Evolutionary conservation across 2,797 vertebrate genomes (phyloP), one percentile per base, ranked within the genome.

Genomic region (Borostomias antarcticus): DNA sequence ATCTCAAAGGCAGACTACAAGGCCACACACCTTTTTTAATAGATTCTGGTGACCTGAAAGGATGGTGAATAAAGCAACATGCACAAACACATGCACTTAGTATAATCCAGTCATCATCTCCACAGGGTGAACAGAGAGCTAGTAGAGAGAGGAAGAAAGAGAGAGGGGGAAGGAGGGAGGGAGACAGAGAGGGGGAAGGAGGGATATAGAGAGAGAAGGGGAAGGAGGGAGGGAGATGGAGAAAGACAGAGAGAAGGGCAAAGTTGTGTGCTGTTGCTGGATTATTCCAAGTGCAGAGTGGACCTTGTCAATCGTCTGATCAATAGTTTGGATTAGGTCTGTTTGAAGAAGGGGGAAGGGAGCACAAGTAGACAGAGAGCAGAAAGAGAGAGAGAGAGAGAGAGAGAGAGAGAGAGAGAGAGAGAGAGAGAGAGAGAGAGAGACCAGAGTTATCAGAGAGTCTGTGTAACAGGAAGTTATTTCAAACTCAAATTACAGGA

Each of bases 161-260:
- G 21, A 51, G 61, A 75, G 69, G 62, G 62, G 66, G 78, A 74
- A 84, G 6, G 25, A 54, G 52, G 17, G 54, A 57, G n/a, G 7
- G 54, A 57, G 54, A 33, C 13, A 57, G 29, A 26, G 25, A 47
- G 23, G n/a, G 25, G 15, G 37, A 43, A 19, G 13, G 15, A 26
- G 11, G 10, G 59, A 62, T 15, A 54, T 15, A 48, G n/a, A 48
- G 45, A 48, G 17, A 48, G 45, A 48, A 48, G 6, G 17, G 21
- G 5, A 50, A n/a, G 21, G 48, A 51, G 1, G 23, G 48, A 25
- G n/a, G 2, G 48, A 51, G 21, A 51, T 21, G 23, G 48, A 25
- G 19, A 50, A 19, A 50, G 9, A 51, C 17, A 51, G 48, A 51
- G 48, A 25, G 48, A 51, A 13, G 23, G 48, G 19, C 48, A 25